These are phyloP conservation scores for Urocyon cinereoargenteus DNA, from an alignment of 2,797 vertebrate species.

Conservation along the genomic window DNA sequence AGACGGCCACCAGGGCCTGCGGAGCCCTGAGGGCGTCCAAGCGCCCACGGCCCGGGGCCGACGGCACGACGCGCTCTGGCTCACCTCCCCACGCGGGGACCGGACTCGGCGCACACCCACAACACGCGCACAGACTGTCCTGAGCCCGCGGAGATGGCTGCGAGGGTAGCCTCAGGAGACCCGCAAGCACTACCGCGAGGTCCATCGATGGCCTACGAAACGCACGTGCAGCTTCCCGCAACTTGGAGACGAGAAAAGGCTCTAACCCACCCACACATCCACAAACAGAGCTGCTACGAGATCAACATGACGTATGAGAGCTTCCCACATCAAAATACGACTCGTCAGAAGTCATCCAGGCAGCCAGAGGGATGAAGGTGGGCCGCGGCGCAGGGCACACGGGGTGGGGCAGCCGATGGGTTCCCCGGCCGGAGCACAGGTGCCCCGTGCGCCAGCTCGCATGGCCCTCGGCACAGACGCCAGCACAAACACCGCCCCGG, in stretches of 20 bases:
- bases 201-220: fast-evolving
- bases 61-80: not conserved
- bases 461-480: too few species aligned
- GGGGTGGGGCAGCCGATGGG: too few species aligned
- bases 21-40: not conserved
- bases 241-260: not conserved
- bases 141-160: not conserved
- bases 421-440: too few species aligned
- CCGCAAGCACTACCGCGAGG: not conserved
- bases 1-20: not conserved
- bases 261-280: not conserved
- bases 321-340: not conserved
- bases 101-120: fast-evolving
- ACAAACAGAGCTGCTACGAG: not conserved
- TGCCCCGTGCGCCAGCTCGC: too few species aligned
- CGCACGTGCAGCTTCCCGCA: too few species aligned
- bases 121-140: fast-evolving
- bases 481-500: fast-evolving
- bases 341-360: too few species aligned
- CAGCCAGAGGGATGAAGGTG: not conserved
- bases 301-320: fast-evolving
- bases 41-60: not conserved
- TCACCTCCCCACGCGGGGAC: too few species aligned
- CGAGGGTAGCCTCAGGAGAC: fast-evolving
- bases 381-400: fast-evolving